Percentiles rank a stretch among this genome's conserved stretches.
These are phyloP conservation scores for Acrobasis repandana DNA, from an alignment of 2,888 invertebrate species.

Conservation along the genomic window DNA sequence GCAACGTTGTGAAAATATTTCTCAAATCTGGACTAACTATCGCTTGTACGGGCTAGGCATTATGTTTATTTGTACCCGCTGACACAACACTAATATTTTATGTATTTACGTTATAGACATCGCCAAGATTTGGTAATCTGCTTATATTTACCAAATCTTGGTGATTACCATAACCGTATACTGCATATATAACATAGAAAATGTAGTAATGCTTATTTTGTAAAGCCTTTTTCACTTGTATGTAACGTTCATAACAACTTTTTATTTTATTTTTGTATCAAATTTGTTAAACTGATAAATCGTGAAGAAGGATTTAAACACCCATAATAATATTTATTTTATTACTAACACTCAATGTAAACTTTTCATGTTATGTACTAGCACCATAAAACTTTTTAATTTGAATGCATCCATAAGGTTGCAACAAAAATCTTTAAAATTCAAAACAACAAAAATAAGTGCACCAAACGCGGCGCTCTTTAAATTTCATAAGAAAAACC, in stretches of 20 bases:
- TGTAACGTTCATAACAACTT: background rate
- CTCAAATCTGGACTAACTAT: conserved; percentile 83
- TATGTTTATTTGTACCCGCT: conserved; percentile 51
- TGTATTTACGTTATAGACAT: conserved; percentile 13
- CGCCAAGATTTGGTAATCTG: conserved; percentile 23
- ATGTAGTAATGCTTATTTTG: background rate
- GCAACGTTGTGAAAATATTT: conserved; percentile 75
- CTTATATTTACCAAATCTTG: conserved; percentile 21
- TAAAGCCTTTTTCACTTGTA: background rate
- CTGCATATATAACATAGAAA: background rate
- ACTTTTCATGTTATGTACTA: background rate
- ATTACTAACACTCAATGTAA: background rate
- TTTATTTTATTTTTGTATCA: background rate
- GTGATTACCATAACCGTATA: background rate
- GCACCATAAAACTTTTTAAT: background rate
- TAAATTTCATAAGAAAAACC: conserved; percentile 50
- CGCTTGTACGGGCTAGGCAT: conserved; percentile 70
- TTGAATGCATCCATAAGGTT: conserved; percentile 5
- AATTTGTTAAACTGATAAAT: background rate
- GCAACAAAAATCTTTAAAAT: background rate
- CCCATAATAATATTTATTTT: too few species aligned
- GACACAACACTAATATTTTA: conserved; percentile 30
- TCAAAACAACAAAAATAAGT: conserved; percentile 4
- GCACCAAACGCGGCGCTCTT: conserved; percentile 23
- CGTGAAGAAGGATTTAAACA: background rate